These are phyloP conservation scores for Colletes collaris DNA, from an alignment of 2,888 invertebrate genomes.

Conservation along the genomic window DNA sequence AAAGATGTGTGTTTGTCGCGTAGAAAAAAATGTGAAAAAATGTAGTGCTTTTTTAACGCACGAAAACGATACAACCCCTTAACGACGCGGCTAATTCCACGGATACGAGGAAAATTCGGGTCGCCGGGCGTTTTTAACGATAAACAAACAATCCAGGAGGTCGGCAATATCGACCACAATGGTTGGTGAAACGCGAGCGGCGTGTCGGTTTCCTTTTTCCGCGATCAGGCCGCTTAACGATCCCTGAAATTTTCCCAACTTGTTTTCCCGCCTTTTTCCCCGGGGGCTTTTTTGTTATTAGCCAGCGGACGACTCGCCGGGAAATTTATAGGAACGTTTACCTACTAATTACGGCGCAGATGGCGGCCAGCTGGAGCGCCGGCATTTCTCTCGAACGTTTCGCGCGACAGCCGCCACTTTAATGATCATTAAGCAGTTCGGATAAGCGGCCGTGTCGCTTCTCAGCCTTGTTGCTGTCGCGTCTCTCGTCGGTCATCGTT, in stretches of 20 bases:
- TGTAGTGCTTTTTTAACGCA: too few relatives aligned
- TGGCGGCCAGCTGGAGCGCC: conserved; percentile 47
- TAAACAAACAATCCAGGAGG: conserved; percentile 28
- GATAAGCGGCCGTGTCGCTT: conserved; percentile 59
- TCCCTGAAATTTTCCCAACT: conserved; percentile 23
- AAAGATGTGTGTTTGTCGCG: too few relatives aligned
- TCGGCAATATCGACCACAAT: neutral
- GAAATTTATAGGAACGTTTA: conserved; percentile 64
- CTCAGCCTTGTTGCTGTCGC: conserved; percentile 40
- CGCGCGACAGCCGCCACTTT: conserved; percentile 70
- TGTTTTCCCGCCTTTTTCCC: conserved; percentile 23
- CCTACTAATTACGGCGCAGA: conserved; percentile 64
- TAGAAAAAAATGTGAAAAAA: too few relatives aligned
- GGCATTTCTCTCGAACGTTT: conserved; percentile 50
- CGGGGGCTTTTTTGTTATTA: conserved; percentile 37
- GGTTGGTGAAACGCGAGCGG: neutral
- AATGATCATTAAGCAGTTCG: conserved; percentile 72
- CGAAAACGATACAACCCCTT: too few relatives aligned
- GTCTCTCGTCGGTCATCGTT: conserved; percentile 28
- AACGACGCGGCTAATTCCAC: too few relatives aligned
- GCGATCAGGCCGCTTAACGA: conserved; percentile 26
- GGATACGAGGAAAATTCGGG: neutral
- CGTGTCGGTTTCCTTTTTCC: conserved; percentile 6
- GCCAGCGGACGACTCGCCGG: conserved; percentile 25
- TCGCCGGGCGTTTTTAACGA: conserved; percentile 22